Percentiles rank a stretch among this genome's conserved stretches.
These are phyloP conservation scores for Apaloderma vittatum DNA, from an alignment of 2,113 vertebrate species.

Conservation along the genomic window DNA sequence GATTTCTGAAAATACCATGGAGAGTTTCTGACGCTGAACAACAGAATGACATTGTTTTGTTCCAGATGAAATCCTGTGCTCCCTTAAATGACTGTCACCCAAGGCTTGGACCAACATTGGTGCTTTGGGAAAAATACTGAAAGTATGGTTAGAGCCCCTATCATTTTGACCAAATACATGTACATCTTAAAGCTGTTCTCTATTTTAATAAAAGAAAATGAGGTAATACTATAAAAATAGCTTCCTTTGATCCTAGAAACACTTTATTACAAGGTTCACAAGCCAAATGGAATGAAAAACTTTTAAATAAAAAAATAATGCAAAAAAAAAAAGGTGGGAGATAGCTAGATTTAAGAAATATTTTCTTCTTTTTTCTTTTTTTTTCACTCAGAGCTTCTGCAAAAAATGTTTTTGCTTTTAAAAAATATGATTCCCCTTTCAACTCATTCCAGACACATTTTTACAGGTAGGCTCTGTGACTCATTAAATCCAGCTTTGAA, in stretches of 20 bases:
- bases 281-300: constrained; percentile 61
- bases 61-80: neutral
- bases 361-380: neutral
- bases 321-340: constrained; percentile 47
- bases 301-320: constrained; percentile 69
- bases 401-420: constrained; percentile 52
- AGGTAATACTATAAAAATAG: constrained; percentile 64
- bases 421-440: constrained; percentile 55
- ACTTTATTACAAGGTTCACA: constrained; percentile 46
- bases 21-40: neutral
- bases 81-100: neutral
- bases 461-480: constrained; percentile 67
- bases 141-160: neutral
- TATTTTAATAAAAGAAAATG: constrained; percentile 67
- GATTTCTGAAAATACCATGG: constrained; percentile 38
- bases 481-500: constrained; percentile 71
- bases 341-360: constrained; percentile 62
- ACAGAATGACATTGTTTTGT: neutral
- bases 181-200: constrained; percentile 37
- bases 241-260: constrained; percentile 57
- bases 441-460: constrained; percentile 71
- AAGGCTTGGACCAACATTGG: neutral
- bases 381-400: neutral
- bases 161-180: constrained; percentile 1
- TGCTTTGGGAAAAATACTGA: neutral